A percentile compares a stretch with the other conserved stretches of the same genome.
Conservation (phyloP, 2,888 invertebrate species). For the Stenodera caucasica region DNA sequence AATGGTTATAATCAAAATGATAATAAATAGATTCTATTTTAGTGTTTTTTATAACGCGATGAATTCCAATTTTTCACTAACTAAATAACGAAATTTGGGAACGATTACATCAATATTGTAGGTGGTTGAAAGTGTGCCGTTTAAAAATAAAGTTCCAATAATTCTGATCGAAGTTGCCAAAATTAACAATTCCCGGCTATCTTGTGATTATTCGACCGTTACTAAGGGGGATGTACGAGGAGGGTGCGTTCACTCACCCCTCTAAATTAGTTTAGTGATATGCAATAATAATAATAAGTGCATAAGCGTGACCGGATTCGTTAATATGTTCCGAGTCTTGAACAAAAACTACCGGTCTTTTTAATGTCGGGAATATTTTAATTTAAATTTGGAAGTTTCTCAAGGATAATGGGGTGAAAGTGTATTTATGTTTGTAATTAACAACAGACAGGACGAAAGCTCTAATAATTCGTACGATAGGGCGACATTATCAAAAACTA, state of each 20-base stretch:
- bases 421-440: conserved; percentile 6
- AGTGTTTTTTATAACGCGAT: background rate
- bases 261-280: no score
- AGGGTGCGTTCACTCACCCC: no score
- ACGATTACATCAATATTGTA: background rate
- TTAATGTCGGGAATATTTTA: background rate
- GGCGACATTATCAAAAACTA: background rate
- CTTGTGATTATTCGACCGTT: no score
- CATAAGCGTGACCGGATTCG: background rate
- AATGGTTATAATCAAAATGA: background rate
- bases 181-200: no score
- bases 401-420: background rate
- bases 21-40: no score
- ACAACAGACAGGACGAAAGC: background rate
- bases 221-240: no score
- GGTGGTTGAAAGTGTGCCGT: background rate
- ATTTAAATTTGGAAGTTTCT: background rate
- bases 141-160: background rate
- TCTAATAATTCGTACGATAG: background rate
- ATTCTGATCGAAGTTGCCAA: no score
- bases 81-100: conserved; percentile 1
- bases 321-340: background rate
- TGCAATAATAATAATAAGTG: background rate
- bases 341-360: background rate
- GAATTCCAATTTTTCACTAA: background rate